These are phyloP conservation scores for Falco cherrug DNA, from an alignment of 2,797 vertebrate genomes.

Conservation along the genomic window DNA sequence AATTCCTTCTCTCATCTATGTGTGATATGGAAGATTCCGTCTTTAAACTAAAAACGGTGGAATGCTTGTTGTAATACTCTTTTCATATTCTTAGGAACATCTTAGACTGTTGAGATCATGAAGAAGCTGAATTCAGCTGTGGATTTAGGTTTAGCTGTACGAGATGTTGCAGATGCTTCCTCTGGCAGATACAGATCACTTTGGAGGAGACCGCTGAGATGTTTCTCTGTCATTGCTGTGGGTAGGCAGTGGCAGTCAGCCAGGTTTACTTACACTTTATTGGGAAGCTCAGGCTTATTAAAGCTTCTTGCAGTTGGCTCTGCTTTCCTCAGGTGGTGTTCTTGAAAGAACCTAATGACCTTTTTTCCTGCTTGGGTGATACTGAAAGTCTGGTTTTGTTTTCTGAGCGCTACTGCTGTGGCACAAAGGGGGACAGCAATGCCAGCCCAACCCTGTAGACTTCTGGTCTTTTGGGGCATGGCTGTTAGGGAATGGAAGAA, in stretches of 20 bases:
- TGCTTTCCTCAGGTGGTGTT: background rate
- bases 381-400: background rate
- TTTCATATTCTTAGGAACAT: background rate
- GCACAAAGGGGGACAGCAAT: background rate
- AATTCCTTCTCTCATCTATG: background rate
- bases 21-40: background rate
- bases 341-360: background rate
- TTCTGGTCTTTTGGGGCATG: background rate
- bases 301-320: background rate
- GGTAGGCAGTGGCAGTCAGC: background rate
- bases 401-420: background rate
- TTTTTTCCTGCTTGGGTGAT: background rate
- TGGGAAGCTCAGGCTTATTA: background rate
- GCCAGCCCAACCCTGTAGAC: background rate
- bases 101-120: background rate
- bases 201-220: background rate
- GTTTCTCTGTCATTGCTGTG: background rate
- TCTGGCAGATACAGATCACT: background rate
- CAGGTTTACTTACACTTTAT: background rate
- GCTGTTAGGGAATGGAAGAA: background rate
- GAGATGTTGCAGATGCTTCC: background rate
- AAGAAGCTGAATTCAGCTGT: background rate
- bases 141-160: background rate
- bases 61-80: background rate
- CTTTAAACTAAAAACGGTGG: background rate